A percentile compares a stretch with the other conserved stretches of the same genome.
Conservation (phyloP, 2,113 vertebrate genomes). For the Dromaius novaehollandiae region DNA sequence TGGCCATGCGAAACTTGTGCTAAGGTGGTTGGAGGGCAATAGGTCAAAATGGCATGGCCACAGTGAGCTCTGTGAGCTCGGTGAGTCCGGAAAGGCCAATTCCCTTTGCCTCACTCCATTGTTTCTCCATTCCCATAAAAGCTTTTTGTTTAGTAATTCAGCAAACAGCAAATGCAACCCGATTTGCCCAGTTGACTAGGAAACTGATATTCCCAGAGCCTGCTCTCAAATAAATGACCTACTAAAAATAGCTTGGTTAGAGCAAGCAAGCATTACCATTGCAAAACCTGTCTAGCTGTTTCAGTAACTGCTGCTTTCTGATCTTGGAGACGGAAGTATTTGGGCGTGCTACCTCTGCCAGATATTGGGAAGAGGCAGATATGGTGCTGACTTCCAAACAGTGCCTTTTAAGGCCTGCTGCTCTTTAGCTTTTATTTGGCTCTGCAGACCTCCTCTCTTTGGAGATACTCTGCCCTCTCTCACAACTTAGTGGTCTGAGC, state of each 20-base stretch:
- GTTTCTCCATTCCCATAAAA: not conserved
- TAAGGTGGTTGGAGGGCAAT: rapidly evolving
- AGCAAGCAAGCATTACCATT: not conserved
- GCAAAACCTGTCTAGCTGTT: not conserved
- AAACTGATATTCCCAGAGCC: conserved; percentile 1
- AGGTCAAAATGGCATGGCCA: rapidly evolving
- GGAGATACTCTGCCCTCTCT: not conserved
- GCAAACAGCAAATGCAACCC: not conserved
- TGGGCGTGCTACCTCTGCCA: not conserved
- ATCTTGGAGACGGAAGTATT: not conserved
- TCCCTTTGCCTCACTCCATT: not conserved
- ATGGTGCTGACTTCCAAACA: not conserved
- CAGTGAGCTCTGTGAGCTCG: rapidly evolving
- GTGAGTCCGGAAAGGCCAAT: not conserved
- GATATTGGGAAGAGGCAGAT: not conserved
- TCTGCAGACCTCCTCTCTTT: rapidly evolving
- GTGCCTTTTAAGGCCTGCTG: not conserved
- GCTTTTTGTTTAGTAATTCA: not conserved
- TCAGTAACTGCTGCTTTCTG: not conserved
- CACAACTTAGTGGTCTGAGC: not conserved
- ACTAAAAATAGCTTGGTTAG: not conserved
- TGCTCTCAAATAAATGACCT: conserved; percentile 13
- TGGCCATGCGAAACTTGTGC: rapidly evolving
- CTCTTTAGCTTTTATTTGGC: not conserved
- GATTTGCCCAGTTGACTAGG: not conserved